These are phyloP conservation scores for Elephantulus edwardii DNA, from an alignment of 2,113 vertebrate genomes.

Conservation along the genomic window DNA sequence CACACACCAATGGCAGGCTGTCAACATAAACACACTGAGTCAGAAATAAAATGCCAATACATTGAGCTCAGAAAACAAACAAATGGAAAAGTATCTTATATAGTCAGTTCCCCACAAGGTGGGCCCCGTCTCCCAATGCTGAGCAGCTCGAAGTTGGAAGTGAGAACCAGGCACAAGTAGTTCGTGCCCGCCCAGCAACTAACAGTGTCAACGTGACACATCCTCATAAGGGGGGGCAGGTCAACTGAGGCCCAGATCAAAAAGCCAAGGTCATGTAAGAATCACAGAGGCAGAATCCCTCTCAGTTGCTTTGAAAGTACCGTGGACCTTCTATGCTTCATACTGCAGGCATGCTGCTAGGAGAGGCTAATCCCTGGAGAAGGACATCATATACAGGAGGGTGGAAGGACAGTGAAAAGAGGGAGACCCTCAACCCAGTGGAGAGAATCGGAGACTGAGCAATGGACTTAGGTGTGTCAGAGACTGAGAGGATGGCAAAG, in stretches of 20 bases:
- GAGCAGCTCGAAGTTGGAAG: neutral
- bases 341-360: too few species aligned
- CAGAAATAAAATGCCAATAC: neutral
- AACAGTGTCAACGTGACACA: too few species aligned
- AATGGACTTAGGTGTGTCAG: too few species aligned
- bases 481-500: too few species aligned
- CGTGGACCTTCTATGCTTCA: neutral
- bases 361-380: too few species aligned
- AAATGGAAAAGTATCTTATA: neutral
- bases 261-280: neutral
- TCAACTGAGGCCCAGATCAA: neutral
- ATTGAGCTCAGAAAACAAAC: neutral
- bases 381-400: too few species aligned
- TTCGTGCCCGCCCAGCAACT: too few species aligned
- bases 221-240: neutral
- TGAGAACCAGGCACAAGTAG: neutral
- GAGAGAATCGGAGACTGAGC: too few species aligned
- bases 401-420: too few species aligned
- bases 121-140: neutral
- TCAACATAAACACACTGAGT: accelerated
- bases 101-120: neutral
- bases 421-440: too few species aligned
- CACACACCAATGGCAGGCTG: accelerated
- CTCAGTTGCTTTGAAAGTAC: neutral
- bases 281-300: neutral